Evolutionary conservation across 2,113 vertebrate genomes (phyloP), one percentile per base, ranked within the genome.

Genomic region (Calonectris borealis): DNA sequence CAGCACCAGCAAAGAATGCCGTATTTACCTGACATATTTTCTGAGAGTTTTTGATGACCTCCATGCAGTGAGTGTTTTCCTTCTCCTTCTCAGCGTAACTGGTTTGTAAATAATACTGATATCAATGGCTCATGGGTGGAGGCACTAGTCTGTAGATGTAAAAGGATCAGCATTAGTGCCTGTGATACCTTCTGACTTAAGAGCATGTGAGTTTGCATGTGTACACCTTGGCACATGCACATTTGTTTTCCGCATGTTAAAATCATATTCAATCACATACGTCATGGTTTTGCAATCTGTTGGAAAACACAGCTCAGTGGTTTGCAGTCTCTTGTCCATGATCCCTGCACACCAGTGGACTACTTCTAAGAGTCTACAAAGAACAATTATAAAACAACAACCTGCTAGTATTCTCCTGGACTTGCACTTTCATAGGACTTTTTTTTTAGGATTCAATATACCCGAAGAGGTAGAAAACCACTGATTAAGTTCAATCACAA

Each of bases 1-100:
- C 38, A 51, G 0, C 32, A 60, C 0, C 68, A 54, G 52, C 49
- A 81, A 81, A 82, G 4, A 0, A 13, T 13, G 10, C 11, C 4
- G 0, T 57, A 42, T 82, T 54, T 51, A 62, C 51, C 49, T 26
- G n/a, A 38, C 85, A 73, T 54, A 26, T 44, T 46, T 83, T 51
- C 69, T 36, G n/a, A 61, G 40, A 29, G 29, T 34, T 81, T 95
- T 54, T 36, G 36, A 68, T 52, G 49, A 66, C 61, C 26, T 93
- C 25, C 11, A 10, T 18, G 20, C 14, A 76, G 6, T 0, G 8
- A 65, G 9, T 61, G 72, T 49, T 83, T 44, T 73, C 42, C 27
- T 88, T 66, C 66, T 69, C 52, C 21, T 2, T 36, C 36, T 89
- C 49, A 60, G 0, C 9, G 32, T 36, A n/a, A 32, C 2, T 36